Conservation (phyloP, 2,113 vertebrate genomes). For the Platanista minor region DNA sequence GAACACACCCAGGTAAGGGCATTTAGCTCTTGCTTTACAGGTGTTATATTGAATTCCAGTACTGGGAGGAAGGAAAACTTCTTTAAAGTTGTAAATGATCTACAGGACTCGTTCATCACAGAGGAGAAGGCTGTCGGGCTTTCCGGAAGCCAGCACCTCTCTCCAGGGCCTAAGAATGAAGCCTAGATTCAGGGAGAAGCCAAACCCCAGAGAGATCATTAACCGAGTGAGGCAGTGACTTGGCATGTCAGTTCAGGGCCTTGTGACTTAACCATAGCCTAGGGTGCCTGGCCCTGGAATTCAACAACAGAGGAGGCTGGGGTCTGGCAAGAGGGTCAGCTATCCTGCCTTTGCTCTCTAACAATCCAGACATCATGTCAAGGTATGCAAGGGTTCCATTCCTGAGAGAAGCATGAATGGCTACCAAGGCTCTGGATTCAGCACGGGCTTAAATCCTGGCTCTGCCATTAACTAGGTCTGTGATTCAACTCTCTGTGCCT, state of each 20-base stretch:
- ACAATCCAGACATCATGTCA: neutral
- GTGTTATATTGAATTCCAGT: neutral
- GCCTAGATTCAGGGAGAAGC: neutral
- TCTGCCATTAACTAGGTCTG: neutral
- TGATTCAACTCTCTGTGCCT: neutral
- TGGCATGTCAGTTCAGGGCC: neutral
- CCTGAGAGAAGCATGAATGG: neutral
- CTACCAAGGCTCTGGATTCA: neutral
- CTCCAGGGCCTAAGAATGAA: constrained; percentile 10
- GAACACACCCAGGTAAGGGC: neutral
- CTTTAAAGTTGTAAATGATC: constrained; percentile 28
- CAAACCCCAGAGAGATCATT: constrained; percentile 17
- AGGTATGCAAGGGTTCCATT: neutral
- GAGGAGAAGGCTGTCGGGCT: neutral
- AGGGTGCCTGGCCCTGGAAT: neutral
- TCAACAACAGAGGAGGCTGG: neutral
- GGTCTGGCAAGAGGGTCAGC: neutral
- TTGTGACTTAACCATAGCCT: neutral
- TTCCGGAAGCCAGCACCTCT: neutral
- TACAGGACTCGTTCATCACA: neutral
- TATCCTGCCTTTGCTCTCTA: neutral
- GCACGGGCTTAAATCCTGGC: neutral
- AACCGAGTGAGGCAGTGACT: neutral
- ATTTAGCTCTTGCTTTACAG: neutral
- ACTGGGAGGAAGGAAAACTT: neutral